Evolutionary conservation across 2,888 invertebrate species (phyloP), one percentile per base, ranked within the genome.

Genomic region (Seira sanloemensis): DNA sequence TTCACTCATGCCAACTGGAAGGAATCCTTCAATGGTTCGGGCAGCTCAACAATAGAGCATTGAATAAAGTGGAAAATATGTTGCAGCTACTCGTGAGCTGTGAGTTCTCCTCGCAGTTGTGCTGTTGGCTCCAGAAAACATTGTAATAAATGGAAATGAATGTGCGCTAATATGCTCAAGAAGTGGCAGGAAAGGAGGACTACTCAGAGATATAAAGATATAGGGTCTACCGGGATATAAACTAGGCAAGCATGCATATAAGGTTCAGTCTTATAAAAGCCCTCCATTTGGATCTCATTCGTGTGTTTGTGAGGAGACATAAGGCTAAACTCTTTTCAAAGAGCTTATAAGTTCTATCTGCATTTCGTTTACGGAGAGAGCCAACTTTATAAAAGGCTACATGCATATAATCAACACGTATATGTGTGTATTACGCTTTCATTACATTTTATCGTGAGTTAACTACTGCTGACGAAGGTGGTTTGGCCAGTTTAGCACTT

Each of bases 401-500:
- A 68, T 68, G 27, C 37, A 37, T n/a, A n/a, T n/a, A n/a, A 1
- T 69, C 37, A 67, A 67, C 7, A 9, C 54, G 16, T 19, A 21
- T 37, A 54, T 21, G 27, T 4, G 1, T 73, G 54, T 58, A 25
- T 25, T 62, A 37, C 23, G 58, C 18, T 21, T 23, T 66, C 37
- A 69, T 24, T 69, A 69, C 24, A 26, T 69, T 69, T 24, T 37
- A 37, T 26, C 27, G 18, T 50, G 37, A 37, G 37, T 37, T 37
- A 37, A 37, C 37, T 37, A 37, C 37, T 76, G 46, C 23, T 78
- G 69, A 84, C 67, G 54, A 73, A 78, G 78, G 84, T 84, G 78
- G 84, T 84, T 84, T 78, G 78, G 74, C 84, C 84, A 84, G 84
- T 84, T 78, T 74, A 54, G 65, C 50, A 54, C 71, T 21, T 21